Evolutionary conservation across 2,113 vertebrate species (phyloP).

Genomic region (Ailuropoda melanoleuca): DNA sequence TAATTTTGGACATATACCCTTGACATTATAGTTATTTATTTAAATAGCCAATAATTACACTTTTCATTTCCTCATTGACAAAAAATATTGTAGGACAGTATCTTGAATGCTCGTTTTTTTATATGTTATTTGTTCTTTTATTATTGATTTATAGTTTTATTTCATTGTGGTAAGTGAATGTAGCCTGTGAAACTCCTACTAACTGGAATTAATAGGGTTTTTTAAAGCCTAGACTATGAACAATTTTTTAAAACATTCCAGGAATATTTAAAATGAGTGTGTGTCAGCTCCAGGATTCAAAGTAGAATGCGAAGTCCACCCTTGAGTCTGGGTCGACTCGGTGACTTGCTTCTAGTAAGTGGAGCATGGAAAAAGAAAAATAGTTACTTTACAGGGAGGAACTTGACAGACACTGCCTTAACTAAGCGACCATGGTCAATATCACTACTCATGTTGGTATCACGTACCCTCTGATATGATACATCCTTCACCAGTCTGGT

Average conservation of each 20-base stretch:
- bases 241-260: background rate
- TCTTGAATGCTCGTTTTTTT: background rate
- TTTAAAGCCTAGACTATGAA: background rate
- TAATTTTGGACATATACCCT: background rate
- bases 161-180: background rate
- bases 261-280: background rate
- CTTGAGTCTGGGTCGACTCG: background rate
- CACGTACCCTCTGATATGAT: background rate
- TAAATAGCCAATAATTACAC: background rate
- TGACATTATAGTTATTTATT: background rate
- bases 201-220: background rate
- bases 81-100: background rate
- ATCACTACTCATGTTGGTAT: background rate
- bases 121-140: background rate
- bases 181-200: background rate
- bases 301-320: background rate
- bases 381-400: background rate
- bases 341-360: background rate
- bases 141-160: background rate
- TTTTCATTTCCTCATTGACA: background rate
- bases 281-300: background rate
- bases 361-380: background rate
- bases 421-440: background rate
- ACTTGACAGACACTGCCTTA: background rate
- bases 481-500: background rate